phyloP scores from a whole-genome alignment of 2,113 vertebrate genomes.

The Trachemys scripta region DNA sequence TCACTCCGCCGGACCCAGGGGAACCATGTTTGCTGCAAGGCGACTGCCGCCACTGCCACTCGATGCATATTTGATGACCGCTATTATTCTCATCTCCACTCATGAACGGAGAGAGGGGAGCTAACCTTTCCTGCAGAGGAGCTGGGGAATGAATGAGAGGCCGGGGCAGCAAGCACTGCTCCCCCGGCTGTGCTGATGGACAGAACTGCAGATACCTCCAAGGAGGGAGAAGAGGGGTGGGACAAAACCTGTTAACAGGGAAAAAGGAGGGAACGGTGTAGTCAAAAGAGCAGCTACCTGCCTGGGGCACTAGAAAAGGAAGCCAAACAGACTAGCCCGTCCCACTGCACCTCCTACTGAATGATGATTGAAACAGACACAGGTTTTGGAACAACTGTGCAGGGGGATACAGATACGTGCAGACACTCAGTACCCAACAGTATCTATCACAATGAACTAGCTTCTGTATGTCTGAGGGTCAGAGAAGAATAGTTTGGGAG shows the following conservation, averaged over 20 bases:
- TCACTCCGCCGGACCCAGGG: background rate
- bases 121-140: slow-evolving; percentile 64
- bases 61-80: slow-evolving; percentile 91
- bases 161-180: background rate
- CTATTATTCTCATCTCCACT: slow-evolving; percentile 85
- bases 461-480: background rate
- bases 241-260: background rate
- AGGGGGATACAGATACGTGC: background rate
- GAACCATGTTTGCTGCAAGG: background rate
- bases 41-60: slow-evolving; percentile 63
- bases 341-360: background rate
- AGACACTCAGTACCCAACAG: background rate
- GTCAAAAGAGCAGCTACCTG: background rate
- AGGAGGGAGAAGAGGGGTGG: too few relatives aligned
- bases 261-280: background rate
- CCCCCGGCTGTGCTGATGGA: background rate
- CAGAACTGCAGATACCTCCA: background rate
- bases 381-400: background rate
- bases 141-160: background rate
- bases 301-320: background rate
- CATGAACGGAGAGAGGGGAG: slow-evolving; percentile 71
- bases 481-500: background rate
- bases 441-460: background rate
- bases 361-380: background rate
- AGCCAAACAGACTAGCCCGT: background rate